Conservation (phyloP, 2,888 invertebrate species). For the Drosophila aldrichi region DNA sequence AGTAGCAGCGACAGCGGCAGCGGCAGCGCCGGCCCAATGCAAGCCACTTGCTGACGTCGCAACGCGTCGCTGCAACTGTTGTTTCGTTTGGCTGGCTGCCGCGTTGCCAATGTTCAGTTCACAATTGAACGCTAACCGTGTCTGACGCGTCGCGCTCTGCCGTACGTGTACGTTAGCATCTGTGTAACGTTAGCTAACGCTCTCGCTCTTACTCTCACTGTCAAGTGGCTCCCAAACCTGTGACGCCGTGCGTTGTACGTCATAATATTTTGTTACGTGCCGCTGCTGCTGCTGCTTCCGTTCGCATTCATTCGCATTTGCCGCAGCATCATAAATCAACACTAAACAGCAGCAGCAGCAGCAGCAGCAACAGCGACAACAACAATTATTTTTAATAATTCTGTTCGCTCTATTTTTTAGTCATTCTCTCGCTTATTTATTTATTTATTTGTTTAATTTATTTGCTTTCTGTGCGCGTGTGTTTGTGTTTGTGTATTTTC, state of each 20-base stretch:
- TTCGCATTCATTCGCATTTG: conserved; percentile 52
- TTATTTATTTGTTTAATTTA: conserved; percentile 59
- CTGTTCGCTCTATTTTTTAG: conserved; percentile 40
- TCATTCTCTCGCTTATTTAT: conserved; percentile 14
- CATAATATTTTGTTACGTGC: conserved; percentile 62
- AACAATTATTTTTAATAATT: conserved; percentile 68
- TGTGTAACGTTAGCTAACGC: conserved; percentile 29
- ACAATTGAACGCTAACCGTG: conserved; percentile 69
- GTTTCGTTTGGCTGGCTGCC: conserved; percentile 21
- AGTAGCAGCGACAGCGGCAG: conserved; percentile 30
- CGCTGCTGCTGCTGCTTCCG: conserved; percentile 58
- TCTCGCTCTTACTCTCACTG: conserved; percentile 7
- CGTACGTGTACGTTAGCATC: conserved; percentile 14
- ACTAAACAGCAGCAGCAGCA: conserved; percentile 41
- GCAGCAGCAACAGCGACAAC: conserved; percentile 46
- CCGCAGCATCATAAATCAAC: conserved; percentile 79
- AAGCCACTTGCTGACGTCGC: conserved; percentile 35
- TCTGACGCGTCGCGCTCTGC: conserved; percentile 61
- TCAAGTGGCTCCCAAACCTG: conserved; percentile 54
- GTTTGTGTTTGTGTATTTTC: conserved; percentile 23
- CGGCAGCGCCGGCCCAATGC: conserved; percentile 36
- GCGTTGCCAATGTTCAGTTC: conserved; percentile 59
- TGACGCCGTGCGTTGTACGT: conserved; percentile 48
- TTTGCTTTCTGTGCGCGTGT: conserved; percentile 40
- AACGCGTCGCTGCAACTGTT: conserved; percentile 49